These are phyloP conservation scores for Alosa sapidissima DNA, from an alignment of 2,797 vertebrate genomes.

Conservation along the genomic window DNA sequence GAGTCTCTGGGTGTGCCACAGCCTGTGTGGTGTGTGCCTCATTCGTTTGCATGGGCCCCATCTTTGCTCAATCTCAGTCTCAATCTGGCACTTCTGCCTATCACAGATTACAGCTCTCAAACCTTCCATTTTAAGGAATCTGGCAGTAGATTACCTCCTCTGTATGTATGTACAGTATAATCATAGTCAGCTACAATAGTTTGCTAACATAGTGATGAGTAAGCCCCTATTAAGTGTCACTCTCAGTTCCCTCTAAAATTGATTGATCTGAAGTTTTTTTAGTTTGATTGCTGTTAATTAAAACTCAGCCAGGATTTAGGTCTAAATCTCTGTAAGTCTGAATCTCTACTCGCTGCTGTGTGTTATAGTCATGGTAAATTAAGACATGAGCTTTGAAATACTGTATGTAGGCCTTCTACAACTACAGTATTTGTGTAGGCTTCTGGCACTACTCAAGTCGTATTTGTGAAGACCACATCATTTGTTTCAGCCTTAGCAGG, in stretches of 20 bases:
- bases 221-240: not conserved
- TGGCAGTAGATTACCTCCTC: not conserved
- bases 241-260: not conserved
- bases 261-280: not conserved
- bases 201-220: not conserved
- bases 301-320: not conserved
- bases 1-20: constrained; percentile 42
- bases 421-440: not conserved
- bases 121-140: not conserved
- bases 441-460: not conserved
- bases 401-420: not conserved
- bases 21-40: constrained; percentile 57
- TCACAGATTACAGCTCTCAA: not conserved
- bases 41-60: constrained; percentile 74
- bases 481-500: not conserved
- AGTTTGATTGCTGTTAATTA: not conserved
- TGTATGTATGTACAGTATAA: not conserved
- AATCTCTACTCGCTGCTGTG: not conserved
- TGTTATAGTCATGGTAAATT: not conserved
- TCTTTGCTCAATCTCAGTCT: constrained; percentile 61
- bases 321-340: no score
- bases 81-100: not conserved
- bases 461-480: not conserved
- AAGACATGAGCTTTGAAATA: not conserved
- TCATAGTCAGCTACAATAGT: not conserved